A percentile compares a stretch with the other conserved stretches of the same genome.
These are phyloP conservation scores for Saccostrea echinata DNA, from an alignment of 1,140 invertebrate species.

Conservation along the genomic window DNA sequence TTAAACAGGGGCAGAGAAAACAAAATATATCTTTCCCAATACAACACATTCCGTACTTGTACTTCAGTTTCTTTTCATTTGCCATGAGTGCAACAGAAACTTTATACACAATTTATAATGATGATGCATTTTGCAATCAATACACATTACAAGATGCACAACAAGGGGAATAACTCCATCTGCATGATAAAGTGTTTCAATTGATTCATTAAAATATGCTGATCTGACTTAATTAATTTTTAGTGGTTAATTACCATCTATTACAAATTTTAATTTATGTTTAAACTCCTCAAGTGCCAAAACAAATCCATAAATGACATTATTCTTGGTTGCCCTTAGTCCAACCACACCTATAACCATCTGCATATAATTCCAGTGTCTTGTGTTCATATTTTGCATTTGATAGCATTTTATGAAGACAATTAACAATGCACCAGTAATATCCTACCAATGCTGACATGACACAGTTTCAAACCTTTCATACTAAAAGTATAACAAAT, in stretches of 20 bases:
- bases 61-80: background rate
- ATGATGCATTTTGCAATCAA: constrained; percentile 22
- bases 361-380: too few species aligned
- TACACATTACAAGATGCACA: background rate
- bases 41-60: background rate
- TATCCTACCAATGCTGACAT: background rate
- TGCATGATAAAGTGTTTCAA: background rate
- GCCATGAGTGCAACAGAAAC: constrained; percentile 6
- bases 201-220: background rate
- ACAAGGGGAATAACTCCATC: background rate
- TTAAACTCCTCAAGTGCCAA: background rate
- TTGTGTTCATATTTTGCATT: background rate
- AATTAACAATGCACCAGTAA: background rate
- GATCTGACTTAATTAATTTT: background rate
- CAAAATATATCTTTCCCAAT: background rate
- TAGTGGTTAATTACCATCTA: background rate
- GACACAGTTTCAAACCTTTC: background rate
- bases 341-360: too few species aligned
- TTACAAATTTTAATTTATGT: background rate
- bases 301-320: too few species aligned
- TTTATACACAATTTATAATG: constrained; percentile 21
- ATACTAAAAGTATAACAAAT: background rate
- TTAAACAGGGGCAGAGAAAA: background rate
- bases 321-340: too few species aligned
- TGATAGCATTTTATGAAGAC: background rate